phyloP scores from a whole-genome alignment of 1,140 invertebrate species.

The Araneus ventricosus region DNA sequence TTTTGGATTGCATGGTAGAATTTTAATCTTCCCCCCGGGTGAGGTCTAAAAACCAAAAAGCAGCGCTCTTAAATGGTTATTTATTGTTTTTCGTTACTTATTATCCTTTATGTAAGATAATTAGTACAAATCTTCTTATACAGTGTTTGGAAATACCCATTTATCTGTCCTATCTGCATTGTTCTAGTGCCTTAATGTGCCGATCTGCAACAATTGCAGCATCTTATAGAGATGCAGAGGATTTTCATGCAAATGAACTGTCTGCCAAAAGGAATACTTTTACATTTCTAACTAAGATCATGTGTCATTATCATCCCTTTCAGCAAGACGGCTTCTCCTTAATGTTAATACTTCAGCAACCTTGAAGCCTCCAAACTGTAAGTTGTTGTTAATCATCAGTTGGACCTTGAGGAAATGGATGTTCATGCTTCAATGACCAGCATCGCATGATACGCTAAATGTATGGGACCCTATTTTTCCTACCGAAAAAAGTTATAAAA shows the following conservation, averaged over 20 bases:
- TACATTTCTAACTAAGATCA: neutral
- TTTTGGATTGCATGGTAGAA: no score
- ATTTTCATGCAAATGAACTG: slow-evolving; percentile 7
- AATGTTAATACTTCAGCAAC: neutral
- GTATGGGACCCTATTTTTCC: neutral
- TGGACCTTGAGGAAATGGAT: neutral
- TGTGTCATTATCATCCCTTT: slow-evolving; percentile 12
- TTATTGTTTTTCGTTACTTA: no score
- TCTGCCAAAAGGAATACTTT: neutral
- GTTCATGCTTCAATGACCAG: neutral
- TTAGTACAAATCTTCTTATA: no score
- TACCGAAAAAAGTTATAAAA: neutral
- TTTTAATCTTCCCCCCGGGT: no score
- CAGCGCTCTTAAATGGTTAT: no score
- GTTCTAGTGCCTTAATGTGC: neutral
- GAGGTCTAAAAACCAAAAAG: no score
- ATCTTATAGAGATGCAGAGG: neutral
- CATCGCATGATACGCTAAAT: neutral
- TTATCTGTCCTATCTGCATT: no score
- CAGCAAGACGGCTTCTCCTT: neutral
- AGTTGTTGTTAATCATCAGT: slow-evolving; percentile 33
- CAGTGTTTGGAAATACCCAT: no score
- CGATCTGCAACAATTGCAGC: neutral
- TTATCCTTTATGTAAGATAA: no score
- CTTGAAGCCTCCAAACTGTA: neutral